Evolutionary conservation across 2,797 vertebrate genomes (phyloP), one percentile per base, ranked within the genome.

Genomic region (Buceros bicornis): DNA sequence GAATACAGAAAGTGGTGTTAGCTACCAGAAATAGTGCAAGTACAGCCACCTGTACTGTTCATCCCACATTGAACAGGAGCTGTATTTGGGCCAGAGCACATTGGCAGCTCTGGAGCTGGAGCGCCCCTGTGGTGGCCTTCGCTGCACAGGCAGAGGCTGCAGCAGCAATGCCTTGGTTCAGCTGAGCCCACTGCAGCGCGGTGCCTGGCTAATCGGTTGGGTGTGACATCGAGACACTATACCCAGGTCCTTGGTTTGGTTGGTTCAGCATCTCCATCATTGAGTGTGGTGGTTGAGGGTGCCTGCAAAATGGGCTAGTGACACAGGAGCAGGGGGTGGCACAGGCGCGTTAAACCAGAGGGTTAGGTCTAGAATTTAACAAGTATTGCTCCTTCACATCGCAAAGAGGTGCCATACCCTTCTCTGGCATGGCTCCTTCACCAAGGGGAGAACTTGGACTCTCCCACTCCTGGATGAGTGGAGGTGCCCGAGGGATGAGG

Each of bases 51-150:
- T 37, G 62, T 19, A 26, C 29, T 19, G 7, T 22, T 21, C 60
- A 72, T 53, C 14, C 15, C 0, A 6, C 0, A 0, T 8, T 20
- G 58, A 79, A 54, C 35, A 1, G 0, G 31, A 33, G 51, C 21
- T 37, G 11, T 57, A 21, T 21, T 57, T 10, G 40, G 37, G 19
- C 24, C 0, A 2, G 54, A 28, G 53, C 1, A 0, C 14, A 4
- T 3, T 3, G 13, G 50, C 8, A 16, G 5, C 8, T 58, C 21
- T 29, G 57, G 51, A 47, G 62, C 24, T 1, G 1, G 22, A 69
- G 12, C 16, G 47, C 25, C 29, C 2, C 73, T 54, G 17, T 0
- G 0, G 16, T 26, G 40, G 21, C 26, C 40, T 43, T 8, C 16
- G 37, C 35, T 37, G 29, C 5, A 4, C 8, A 0, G 1, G 15